Evolutionary conservation across 2,113 vertebrate species (phyloP).

Genomic region (Serinus canaria): DNA sequence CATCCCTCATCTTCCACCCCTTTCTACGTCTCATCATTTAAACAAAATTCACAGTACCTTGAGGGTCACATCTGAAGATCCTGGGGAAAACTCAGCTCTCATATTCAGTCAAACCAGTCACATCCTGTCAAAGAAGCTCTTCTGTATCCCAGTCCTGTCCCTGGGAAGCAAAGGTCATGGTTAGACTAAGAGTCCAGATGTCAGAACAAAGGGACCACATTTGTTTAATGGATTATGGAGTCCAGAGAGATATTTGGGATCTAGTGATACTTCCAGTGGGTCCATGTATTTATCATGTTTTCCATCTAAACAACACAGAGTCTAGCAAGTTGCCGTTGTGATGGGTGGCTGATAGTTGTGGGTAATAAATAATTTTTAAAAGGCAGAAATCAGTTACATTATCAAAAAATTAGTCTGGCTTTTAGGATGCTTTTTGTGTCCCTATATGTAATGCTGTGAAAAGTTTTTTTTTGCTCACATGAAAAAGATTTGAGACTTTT

Average conservation of each 20-base stretch:
- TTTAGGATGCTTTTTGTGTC: not conserved
- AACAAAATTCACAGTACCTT: not conserved
- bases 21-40: not conserved
- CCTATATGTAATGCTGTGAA: not conserved
- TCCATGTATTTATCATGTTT: not conserved
- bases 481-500: not conserved
- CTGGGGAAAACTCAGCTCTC: not conserved
- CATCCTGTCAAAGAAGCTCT: not conserved
- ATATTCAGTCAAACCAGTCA: not conserved
- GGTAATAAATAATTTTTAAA: not conserved
- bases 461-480: not conserved
- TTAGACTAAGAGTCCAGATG: constrained; percentile 18
- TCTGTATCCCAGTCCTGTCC: not conserved
- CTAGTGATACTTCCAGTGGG: constrained; percentile 1
- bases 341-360: not conserved
- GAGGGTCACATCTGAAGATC: not conserved
- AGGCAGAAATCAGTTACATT: not conserved
- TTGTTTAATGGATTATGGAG: constrained; percentile 29
- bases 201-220: constrained; percentile 15
- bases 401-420: not conserved
- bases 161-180: constrained; percentile 18
- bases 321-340: not conserved
- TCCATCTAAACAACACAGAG: not conserved
- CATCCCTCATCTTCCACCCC: not conserved
- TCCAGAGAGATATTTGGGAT: constrained; percentile 8